A percentile compares a stretch with the other conserved stretches of the same genome.
These are phyloP conservation scores for Rhagonycha fulva DNA, from an alignment of 2,888 invertebrate species.

Conservation along the genomic window DNA sequence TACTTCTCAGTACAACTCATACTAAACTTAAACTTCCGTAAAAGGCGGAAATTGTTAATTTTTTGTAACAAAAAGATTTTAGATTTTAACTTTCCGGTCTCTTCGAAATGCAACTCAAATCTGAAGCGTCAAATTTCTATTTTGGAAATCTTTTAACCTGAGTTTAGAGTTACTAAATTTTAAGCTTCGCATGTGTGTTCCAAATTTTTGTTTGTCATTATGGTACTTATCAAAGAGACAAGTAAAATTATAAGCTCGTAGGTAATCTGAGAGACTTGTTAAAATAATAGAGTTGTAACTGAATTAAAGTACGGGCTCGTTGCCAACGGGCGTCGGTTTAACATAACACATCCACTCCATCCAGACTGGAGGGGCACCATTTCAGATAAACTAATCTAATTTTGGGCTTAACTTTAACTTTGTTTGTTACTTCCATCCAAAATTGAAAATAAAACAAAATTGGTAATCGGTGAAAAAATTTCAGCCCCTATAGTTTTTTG, in stretches of 20 bases:
- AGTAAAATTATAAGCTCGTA: constrained; percentile 28
- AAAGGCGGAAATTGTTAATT: neutral
- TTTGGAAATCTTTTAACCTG: neutral
- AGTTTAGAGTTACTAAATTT: neutral
- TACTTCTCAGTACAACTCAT: constrained; percentile 22
- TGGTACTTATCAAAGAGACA: constrained; percentile 18
- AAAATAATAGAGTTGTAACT: constrained; percentile 49
- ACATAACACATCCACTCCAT: constrained; percentile 27
- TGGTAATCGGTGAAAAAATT: neutral
- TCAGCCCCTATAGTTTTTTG: constrained; percentile 20
- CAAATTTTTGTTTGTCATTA: constrained; percentile 3
- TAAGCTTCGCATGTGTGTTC: neutral
- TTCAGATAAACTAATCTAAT: constrained; percentile 30
- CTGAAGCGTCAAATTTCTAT: neutral
- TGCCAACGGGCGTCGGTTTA: constrained; percentile 34
- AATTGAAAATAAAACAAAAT: neutral
- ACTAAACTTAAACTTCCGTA: neutral
- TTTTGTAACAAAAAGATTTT: neutral
- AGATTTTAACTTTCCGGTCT: neutral
- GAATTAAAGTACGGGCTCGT: constrained; percentile 44
- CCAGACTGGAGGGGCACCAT: constrained; percentile 11
- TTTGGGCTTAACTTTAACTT: constrained; percentile 16
- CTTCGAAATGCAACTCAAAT: neutral
- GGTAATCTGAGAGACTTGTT: constrained; percentile 32
- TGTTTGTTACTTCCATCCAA: constrained; percentile 6